phyloP scores from a whole-genome alignment of 2,888 invertebrate species.

The Cylloceria caligata region DNA sequence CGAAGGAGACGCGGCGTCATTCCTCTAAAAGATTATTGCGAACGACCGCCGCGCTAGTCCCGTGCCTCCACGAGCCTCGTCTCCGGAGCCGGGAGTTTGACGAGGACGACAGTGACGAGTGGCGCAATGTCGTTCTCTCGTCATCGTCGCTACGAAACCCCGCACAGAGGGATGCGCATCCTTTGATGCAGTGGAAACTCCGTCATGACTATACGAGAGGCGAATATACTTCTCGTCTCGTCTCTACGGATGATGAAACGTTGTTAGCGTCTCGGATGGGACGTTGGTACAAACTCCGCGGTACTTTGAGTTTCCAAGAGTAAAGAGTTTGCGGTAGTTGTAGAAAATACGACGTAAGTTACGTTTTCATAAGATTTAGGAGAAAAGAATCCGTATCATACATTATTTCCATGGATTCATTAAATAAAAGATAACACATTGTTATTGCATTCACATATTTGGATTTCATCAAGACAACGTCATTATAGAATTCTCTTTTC shows the following conservation, averaged over 20 bases:
- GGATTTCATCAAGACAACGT: background rate
- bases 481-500: background rate
- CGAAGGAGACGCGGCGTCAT: constrained; percentile 67
- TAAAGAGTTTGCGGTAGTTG: constrained; percentile 31
- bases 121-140: constrained; percentile 34
- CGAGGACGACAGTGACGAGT: constrained; percentile 59
- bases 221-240: constrained; percentile 68
- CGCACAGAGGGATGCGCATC: constrained; percentile 40
- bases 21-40: constrained; percentile 74
- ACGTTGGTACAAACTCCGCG: constrained; percentile 45
- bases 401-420: background rate
- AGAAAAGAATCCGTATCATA: background rate
- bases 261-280: constrained; percentile 59
- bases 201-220: constrained; percentile 41
- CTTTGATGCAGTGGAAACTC: constrained; percentile 55
- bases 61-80: constrained; percentile 71
- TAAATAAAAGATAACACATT: background rate
- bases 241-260: constrained; percentile 56
- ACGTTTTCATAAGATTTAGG: constrained; percentile 6
- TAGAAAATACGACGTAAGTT: constrained; percentile 5
- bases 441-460: constrained; percentile 3
- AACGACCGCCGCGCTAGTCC: no score
- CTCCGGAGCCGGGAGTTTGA: constrained; percentile 50
- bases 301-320: constrained; percentile 45
- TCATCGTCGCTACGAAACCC: constrained; percentile 23